Base-by-base conservation (phyloP, 2,797 vertebrate genomes). In the Labroides dimidiatus region DNA sequence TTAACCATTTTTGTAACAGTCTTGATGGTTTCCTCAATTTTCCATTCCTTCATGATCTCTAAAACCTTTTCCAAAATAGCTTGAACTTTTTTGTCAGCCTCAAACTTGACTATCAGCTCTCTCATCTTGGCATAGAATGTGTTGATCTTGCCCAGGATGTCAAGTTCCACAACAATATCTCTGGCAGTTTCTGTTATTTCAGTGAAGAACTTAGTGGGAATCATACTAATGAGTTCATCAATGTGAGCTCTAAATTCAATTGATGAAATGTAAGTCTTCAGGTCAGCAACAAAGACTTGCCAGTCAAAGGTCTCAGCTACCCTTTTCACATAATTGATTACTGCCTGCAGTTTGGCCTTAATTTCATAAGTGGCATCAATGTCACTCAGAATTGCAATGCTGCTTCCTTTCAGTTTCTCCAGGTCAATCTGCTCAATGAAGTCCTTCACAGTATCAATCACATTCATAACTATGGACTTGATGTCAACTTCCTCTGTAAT, bases 401-500 rank as follows among this genome's bases (percentile, higher is more conserved):
- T 69, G 36, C 77, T 94, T 55, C 84, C 93, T 80, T 86, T 80
- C 19, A 94, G 84, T 84, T 92, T 87, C 73, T 91, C 90, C 48
- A 95, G 77, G 80, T 96, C 88, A 84, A 93, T 91, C 41, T 92
- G 78, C 56, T 78, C 75, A 61, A 96, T 73, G 52, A 93, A 65
- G 17, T 57, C 27, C 47, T 58, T 88, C 17, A 96, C 50, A 30
- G 86, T 80, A 60, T 93, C 90, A 77, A 97, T 92, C 37, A 87
- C 50, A 73, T 80, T 81, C 70, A 93, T 43, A 82, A 95, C 27
- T 64, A 84, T 80, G 30, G 43, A 54, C 72, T 72, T 91, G 69
- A 97, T 91, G 66, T 94, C 87, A 87, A 94, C 96, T 68, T 91
- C 89, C 51, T 95, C 87, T 83, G 94, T 92, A 70, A 97, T 85